phyloP scores from a whole-genome alignment of 2,888 invertebrate species.

The Meghimatium bilineatum region DNA sequence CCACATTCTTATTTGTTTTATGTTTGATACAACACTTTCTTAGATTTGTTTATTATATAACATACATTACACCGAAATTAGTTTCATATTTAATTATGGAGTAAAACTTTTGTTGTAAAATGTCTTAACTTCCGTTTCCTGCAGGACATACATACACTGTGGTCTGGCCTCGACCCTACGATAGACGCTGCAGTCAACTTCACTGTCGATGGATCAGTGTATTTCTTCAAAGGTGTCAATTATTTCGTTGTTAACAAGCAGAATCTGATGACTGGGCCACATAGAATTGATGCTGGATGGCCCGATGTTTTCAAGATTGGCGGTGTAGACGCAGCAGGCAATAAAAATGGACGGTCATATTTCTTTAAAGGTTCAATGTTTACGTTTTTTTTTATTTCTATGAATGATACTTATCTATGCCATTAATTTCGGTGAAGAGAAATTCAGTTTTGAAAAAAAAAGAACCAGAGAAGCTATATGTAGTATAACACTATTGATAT shows the following conservation, averaged over 20 bases:
- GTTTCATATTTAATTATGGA: no score
- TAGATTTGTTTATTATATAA: no score
- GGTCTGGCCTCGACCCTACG: neutral
- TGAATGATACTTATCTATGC: no score
- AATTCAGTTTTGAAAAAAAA: no score
- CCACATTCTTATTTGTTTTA: no score
- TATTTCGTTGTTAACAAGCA: neutral
- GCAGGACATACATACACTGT: neutral
- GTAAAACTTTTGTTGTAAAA: no score
- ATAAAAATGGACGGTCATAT: constrained; percentile 6
- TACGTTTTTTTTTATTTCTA: no score
- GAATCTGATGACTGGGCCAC: neutral
- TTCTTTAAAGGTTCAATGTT: constrained; percentile 30
- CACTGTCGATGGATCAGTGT: neutral
- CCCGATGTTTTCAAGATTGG: neutral
- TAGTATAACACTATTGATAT: no score
- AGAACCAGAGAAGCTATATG: no score
- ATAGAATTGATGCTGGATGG: neutral
- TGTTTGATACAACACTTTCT: no score
- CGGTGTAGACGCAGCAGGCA: constrained; percentile 14
- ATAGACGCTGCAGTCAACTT: neutral
- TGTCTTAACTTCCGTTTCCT: neutral
- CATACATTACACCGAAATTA: no score
- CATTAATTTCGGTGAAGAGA: no score
- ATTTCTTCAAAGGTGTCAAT: constrained; percentile 5